These are phyloP conservation scores for Anguilla anguilla DNA, from an alignment of 2,797 vertebrate species.

Conservation along the genomic window DNA sequence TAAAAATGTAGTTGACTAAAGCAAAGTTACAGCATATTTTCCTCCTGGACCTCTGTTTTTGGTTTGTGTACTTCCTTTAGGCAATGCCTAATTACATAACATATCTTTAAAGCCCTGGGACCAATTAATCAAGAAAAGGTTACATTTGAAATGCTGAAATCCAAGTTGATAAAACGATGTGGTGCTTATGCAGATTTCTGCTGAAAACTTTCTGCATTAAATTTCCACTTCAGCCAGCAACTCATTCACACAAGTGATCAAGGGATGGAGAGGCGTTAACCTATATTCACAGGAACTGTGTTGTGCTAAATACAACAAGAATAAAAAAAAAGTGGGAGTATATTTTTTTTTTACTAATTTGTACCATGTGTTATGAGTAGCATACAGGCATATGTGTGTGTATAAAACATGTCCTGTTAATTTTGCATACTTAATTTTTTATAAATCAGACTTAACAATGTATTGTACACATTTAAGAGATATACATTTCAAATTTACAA, in stretches of 20 bases:
- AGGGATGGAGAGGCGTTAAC: not conserved
- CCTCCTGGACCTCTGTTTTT: not conserved
- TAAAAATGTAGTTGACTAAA: conserved; percentile 21
- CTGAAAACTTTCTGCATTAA: conserved; percentile 5
- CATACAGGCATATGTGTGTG: too few relatives aligned
- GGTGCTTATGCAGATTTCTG: not conserved
- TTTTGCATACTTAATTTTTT: too few relatives aligned
- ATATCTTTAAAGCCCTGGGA: conserved; percentile 21
- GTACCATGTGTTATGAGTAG: too few relatives aligned
- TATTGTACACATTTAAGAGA: too few relatives aligned
- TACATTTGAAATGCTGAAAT: conserved; percentile 28
- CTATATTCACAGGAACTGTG: not conserved
- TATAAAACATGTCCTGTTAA: too few relatives aligned
- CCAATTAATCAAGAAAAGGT: conserved; percentile 27
- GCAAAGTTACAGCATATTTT: not conserved
- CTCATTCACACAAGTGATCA: not conserved
- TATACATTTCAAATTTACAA: not conserved
- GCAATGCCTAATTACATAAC: conserved; percentile 15
- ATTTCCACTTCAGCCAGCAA: not conserved
- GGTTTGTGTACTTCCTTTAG: conserved; percentile 12
- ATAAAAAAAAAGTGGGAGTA: not conserved
- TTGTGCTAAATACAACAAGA: not conserved
- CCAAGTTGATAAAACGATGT: conserved; percentile 22
- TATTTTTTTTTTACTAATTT: too few relatives aligned
- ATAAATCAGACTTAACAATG: too few relatives aligned